phyloP scores from a whole-genome alignment of 2,888 invertebrate species.

The Agrypnus murinus region DNA sequence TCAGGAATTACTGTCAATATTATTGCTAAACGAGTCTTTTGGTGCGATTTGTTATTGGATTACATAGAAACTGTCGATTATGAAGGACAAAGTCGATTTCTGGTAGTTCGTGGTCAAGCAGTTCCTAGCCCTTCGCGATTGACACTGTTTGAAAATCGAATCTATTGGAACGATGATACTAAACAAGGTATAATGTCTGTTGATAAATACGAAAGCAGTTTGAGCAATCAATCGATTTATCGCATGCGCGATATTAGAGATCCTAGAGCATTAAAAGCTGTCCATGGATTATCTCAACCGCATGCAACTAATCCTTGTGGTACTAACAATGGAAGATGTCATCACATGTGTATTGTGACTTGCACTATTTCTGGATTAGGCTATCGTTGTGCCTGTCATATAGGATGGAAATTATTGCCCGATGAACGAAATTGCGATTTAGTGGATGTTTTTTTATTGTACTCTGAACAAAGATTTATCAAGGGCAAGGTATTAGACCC shows the following conservation, averaged over 20 bases:
- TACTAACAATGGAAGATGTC: constrained; percentile 90
- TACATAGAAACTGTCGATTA: constrained; percentile 98
- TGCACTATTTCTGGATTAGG: constrained; percentile 82
- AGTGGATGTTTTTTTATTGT: constrained; percentile 93
- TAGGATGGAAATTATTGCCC: constrained; percentile 85
- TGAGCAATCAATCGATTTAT: constrained; percentile 86
- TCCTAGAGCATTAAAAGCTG: constrained; percentile 88
- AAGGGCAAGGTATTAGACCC: constrained; percentile 94
- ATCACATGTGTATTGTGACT: constrained; percentile 95
- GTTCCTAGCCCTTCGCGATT: constrained; percentile 91
- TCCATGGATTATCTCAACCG: constrained; percentile 86
- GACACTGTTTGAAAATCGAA: constrained; percentile 88
- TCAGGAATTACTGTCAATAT: constrained; percentile 94
- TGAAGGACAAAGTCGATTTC: constrained; percentile 86
- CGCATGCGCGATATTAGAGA: constrained; percentile 87
- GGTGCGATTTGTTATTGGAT: constrained; percentile 96
- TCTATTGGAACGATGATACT: constrained; percentile 94
- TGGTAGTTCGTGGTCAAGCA: constrained; percentile 86
- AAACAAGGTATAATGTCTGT: constrained; percentile 92
- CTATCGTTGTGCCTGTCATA: constrained; percentile 93
- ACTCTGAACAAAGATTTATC: constrained; percentile 96
- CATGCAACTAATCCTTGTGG: constrained; percentile 88
- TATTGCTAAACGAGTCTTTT: constrained; percentile 92
- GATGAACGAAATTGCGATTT: constrained; percentile 87
- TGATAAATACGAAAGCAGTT: constrained; percentile 87